phyloP scores from a whole-genome alignment of 1,140 invertebrate genomes.

The Drosophila simulans region DNA sequence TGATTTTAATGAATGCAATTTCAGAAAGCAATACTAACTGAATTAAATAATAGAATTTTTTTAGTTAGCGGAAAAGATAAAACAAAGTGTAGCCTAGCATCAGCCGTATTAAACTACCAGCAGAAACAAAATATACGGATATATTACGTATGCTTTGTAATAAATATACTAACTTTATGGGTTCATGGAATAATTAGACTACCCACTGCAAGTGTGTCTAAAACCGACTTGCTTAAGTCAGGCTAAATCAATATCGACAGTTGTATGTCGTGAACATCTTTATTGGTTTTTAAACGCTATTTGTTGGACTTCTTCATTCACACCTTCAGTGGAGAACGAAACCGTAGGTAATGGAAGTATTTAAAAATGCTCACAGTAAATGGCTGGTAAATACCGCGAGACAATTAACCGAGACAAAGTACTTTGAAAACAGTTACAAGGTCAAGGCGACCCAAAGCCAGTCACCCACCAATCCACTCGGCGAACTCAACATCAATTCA shows the following conservation, averaged over 20 bases:
- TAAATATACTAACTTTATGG: background rate
- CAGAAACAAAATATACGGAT: too few species aligned
- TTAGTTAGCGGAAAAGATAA: too few species aligned
- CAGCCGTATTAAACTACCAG: too few species aligned
- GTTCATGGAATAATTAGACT: background rate
- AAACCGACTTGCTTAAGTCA: background rate
- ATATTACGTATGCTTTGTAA: background rate
- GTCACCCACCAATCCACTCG: slow-evolving; percentile 40
- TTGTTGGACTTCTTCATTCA: slow-evolving; percentile 37
- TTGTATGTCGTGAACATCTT: slow-evolving; percentile 50
- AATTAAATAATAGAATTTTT: too few species aligned
- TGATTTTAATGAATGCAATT: too few species aligned
- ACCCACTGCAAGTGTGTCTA: background rate
- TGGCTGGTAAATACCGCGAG: slow-evolving; percentile 37
- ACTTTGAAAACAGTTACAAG: slow-evolving; percentile 75
- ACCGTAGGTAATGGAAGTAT: slow-evolving; percentile 33
- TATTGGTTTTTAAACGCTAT: slow-evolving; percentile 11
- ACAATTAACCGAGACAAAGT: slow-evolving; percentile 53
- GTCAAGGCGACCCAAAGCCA: slow-evolving; percentile 56
- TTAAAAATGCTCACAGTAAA: slow-evolving; percentile 37
- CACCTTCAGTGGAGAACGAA: slow-evolving; percentile 20
- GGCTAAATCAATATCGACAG: slow-evolving; percentile 15
- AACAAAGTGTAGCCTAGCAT: too few species aligned
- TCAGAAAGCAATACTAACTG: too few species aligned
- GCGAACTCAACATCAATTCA: slow-evolving; percentile 32